Percentiles rank a stretch among this genome's conserved stretches.
Conservation (phyloP, 2,113 vertebrate species). For the Anarrhichthys ocellatus region DNA sequence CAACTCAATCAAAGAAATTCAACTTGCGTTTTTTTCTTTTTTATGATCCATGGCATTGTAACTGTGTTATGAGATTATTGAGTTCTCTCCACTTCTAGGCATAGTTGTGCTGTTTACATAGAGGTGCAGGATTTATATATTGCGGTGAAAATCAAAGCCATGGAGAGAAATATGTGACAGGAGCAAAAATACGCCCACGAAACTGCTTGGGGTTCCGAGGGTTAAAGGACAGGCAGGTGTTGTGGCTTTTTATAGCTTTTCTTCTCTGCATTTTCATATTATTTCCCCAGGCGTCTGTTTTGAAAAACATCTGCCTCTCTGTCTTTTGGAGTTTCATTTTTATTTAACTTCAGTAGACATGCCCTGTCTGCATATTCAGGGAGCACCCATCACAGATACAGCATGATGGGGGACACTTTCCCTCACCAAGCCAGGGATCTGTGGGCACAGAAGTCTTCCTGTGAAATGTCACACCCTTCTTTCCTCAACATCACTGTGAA, state of each 20-base stretch:
- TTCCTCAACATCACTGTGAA: constrained; percentile 74
- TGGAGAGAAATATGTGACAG: neutral
- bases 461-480: constrained; percentile 83
- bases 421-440: constrained; percentile 56
- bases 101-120: neutral
- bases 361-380: constrained; percentile 6
- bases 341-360: constrained; percentile 38
- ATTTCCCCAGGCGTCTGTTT: neutral
- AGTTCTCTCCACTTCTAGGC: too few relatives aligned
- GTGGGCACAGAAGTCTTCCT: constrained; percentile 76
- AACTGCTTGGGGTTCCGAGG: neutral
- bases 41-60: neutral
- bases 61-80: too few relatives aligned
- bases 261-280: neutral
- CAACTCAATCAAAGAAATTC: neutral
- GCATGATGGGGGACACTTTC: constrained; percentile 50
- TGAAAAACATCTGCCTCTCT: neutral
- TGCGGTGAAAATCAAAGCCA: neutral
- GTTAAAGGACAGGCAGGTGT: neutral
- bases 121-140: neutral
- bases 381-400: constrained; percentile 36
- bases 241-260: constrained; percentile 5
- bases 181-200: neutral
- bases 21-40: neutral
- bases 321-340: neutral